phyloP scores from a whole-genome alignment of 1,140 invertebrate species.

The Drosophila ogumai region DNA sequence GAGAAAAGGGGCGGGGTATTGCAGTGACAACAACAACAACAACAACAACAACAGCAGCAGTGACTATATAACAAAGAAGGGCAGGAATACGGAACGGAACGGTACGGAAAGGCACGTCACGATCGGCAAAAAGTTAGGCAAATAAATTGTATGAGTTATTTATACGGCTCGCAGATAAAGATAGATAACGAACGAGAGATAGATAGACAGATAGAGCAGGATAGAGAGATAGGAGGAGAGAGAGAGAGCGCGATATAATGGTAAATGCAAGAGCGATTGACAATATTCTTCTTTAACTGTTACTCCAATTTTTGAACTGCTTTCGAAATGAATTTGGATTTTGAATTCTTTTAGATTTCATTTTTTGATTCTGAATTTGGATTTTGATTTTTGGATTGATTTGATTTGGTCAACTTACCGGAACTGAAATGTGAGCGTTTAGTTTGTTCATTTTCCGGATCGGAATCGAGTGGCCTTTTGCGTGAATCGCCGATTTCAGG shows the following conservation, averaged over 20 bases:
- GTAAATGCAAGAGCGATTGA: slow-evolving; percentile 76
- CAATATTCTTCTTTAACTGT: slow-evolving; percentile 45
- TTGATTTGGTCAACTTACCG: slow-evolving; percentile 87
- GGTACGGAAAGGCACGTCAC: slow-evolving; percentile 27
- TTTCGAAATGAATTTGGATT: slow-evolving; percentile 47
- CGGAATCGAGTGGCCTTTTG: slow-evolving; percentile 93
- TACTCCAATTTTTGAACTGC: slow-evolving; percentile 27
- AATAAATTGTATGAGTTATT: slow-evolving; percentile 61
- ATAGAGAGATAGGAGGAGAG: slow-evolving; percentile 21
- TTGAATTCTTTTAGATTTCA: slow-evolving; percentile 43
- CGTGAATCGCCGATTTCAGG: slow-evolving; percentile 91
- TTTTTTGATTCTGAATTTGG: slow-evolving; percentile 35
- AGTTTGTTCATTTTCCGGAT: slow-evolving; percentile 92
- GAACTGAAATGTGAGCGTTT: slow-evolving; percentile 94
- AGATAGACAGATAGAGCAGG: slow-evolving; percentile 28
- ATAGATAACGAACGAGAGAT: slow-evolving; percentile 38
- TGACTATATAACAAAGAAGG: slow-evolving; percentile 39
- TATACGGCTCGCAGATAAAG: slow-evolving; percentile 56
- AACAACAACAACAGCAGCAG: slow-evolving; percentile 5
- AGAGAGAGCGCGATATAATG: slow-evolving; percentile 70
- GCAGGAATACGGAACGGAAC: slow-evolving; percentile 6
- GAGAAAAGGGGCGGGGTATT: background rate
- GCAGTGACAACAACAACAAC: slow-evolving; percentile 38
- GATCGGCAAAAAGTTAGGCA: slow-evolving; percentile 57
- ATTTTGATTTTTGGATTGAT: slow-evolving; percentile 41